These are phyloP conservation scores for Brenthis hecate DNA, from an alignment of 2,888 invertebrate genomes.

Conservation along the genomic window DNA sequence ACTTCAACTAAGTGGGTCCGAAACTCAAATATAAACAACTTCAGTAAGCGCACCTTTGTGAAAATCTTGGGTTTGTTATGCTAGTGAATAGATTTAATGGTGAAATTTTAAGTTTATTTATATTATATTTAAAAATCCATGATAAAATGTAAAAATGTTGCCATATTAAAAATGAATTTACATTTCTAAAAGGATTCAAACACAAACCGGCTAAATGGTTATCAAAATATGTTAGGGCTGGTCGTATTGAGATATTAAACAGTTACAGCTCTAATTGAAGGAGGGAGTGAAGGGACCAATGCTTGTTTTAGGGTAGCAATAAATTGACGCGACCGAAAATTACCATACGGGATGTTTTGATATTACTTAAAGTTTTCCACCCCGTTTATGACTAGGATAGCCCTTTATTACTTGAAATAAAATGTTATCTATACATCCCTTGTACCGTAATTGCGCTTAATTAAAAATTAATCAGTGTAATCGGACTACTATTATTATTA, in stretches of 20 bases:
- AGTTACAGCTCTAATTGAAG: conserved; percentile 69
- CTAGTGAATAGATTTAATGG: conserved; percentile 1
- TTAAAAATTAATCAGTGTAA: conserved; percentile 5
- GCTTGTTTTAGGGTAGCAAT: conserved; percentile 76
- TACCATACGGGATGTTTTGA: conserved; percentile 70
- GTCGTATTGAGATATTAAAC: conserved; percentile 66
- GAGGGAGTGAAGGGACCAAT: conserved; percentile 60
- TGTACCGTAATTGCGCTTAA: not conserved
- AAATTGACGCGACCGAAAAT: conserved; percentile 76
- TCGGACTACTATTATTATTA: not conserved
- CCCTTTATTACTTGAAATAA: conserved; percentile 16
- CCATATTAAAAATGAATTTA: too few species aligned
- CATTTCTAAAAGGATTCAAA: too few species aligned
- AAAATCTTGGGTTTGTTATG: conserved; percentile 12
- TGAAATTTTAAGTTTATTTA: not conserved
- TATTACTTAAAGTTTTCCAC: conserved; percentile 64
- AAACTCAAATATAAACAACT: conserved; percentile 17
- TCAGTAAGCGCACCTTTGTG: conserved; percentile 9
- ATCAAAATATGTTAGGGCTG: conserved; percentile 44
- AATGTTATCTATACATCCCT: not conserved
- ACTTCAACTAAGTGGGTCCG: conserved; percentile 10
- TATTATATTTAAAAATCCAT: too few species aligned
- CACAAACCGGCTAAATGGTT: conserved; percentile 48
- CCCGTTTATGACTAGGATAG: conserved; percentile 22
- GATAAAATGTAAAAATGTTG: too few species aligned